These are phyloP conservation scores for Callyntrura guangdongensis DNA, from an alignment of 2,888 invertebrate species.

Conservation along the genomic window DNA sequence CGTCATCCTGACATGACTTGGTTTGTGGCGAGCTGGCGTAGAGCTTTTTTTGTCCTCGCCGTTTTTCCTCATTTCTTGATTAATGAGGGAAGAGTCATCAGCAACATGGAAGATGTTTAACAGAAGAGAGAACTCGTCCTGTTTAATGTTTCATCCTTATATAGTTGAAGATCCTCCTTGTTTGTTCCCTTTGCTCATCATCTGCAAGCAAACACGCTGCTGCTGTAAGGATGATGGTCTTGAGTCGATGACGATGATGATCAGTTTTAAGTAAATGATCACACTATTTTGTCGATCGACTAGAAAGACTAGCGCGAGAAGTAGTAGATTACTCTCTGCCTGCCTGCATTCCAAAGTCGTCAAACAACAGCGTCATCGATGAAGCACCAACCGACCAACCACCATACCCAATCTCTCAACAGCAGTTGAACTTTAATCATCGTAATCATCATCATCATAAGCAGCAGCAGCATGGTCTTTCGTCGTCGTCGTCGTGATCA, in stretches of 20 bases:
- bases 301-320: slow-evolving; percentile 30
- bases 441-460: slow-evolving; percentile 3
- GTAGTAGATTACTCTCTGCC: slow-evolving; percentile 30
- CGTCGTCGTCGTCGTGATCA: slow-evolving; percentile 30
- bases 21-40: neutral
- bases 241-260: slow-evolving; percentile 50
- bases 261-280: slow-evolving; percentile 73
- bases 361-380: slow-evolving; percentile 9
- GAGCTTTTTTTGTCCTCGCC: slow-evolving; percentile 22
- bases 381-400: slow-evolving; percentile 3
- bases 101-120: slow-evolving; percentile 37
- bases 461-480: neutral
- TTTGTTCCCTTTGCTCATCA: neutral
- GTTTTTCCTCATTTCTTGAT: slow-evolving; percentile 68
- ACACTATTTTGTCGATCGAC: slow-evolving; percentile 50
- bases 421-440: slow-evolving; percentile 58
- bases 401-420: slow-evolving; percentile 9
- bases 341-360: slow-evolving; percentile 30
- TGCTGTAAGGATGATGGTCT: neutral
- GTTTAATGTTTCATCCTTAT: slow-evolving; percentile 39
- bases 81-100: slow-evolving; percentile 79
- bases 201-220: too few species aligned
- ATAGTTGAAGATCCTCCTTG: slow-evolving; percentile 45
- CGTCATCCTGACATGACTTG: neutral
- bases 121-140: slow-evolving; percentile 29